Evolutionary conservation across 37 sponge, comb jelly and placozoan species (phyloP), one percentile per base, ranked within the genome.

Genomic region (Hormiphora californensis): DNA sequence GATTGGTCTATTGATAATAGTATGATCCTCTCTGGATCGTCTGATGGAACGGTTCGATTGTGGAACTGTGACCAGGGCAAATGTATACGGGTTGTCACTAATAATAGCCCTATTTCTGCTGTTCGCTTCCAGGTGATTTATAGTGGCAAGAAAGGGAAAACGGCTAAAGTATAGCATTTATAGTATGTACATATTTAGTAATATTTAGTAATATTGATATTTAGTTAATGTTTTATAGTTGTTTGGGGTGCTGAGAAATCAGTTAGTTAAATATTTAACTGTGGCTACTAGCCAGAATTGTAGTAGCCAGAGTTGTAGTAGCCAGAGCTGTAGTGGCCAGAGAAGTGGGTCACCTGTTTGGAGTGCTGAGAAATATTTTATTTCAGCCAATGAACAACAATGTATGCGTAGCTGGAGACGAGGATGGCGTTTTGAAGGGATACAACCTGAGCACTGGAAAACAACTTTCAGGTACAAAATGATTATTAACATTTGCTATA

Each of bases 1-100:
- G 67, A 65, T 38, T 65, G 67, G 67, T 65, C 67, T 34, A 65
- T 65, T 36, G 67, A 65, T 38, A 65, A 65, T 38, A 65, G 67
- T 19, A 28, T 31, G 8, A 35, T 65, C 7, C 67, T 65, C 11
- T 65, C 67, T 31, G 67, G 8, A 28, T 27, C 67, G 9, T 35
- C 15, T 7, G 67, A 65, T 38, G 67, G 67, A 36, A 65, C 67
- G 17, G 67, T 38, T 38, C 3, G 67, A 65, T 38, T 65, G 8
- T 65, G 67, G 67, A 3, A 28, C 7, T 65, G 67, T 65, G 67
- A 65, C 17, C 8, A 11, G 33, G 67, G 67, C 5, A 33, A 17
- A 5, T 65, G 67, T 65, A 30, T 65, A 21, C 67, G 67, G 36
- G 28, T 28, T 65, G 35, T 65, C 17, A 17, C 67, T 38, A 36